A percentile compares a stretch with the other conserved stretches of the same genome.
Evolutionary conservation across 2,113 vertebrate species (phyloP).

Genomic region (Tachuris rubrigastra): DNA sequence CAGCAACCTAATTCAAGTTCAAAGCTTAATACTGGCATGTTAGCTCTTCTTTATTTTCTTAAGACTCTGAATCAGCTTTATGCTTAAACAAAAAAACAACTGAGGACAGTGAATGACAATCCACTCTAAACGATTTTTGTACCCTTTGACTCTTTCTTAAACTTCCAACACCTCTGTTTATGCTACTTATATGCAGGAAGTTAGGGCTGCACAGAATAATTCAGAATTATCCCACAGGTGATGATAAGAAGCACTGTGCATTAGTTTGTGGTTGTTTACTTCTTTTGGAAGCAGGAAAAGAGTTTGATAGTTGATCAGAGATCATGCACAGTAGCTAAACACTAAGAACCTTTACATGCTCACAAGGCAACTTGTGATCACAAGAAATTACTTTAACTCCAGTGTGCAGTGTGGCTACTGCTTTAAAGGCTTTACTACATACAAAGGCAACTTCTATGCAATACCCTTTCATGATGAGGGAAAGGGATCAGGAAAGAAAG

Average conservation of each 20-base stretch:
- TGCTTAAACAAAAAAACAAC: not conserved
- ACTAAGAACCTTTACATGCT: not conserved
- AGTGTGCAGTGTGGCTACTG: not conserved
- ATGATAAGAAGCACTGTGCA: not conserved
- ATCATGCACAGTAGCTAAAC: not conserved
- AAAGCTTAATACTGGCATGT: not conserved
- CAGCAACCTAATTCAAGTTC: not conserved
- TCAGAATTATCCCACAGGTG: not conserved
- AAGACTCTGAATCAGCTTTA: not conserved
- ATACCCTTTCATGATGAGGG: not conserved
- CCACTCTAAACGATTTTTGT: not conserved
- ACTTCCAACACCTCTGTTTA: not conserved
- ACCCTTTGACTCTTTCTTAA: not conserved
- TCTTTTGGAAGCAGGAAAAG: not conserved
- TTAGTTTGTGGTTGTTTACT: not conserved
- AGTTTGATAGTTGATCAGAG: not conserved
- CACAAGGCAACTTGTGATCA: too few species aligned
- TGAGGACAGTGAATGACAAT: accelerated
- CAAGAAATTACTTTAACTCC: not conserved
- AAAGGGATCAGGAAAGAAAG: not conserved
- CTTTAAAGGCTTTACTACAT: not conserved
- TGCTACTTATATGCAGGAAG: accelerated
- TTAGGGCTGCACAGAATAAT: not conserved
- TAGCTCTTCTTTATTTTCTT: not conserved
- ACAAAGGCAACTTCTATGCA: not conserved